Evolutionary conservation across 2,797 vertebrate species (phyloP).

Genomic region (Dallia pectoralis): DNA sequence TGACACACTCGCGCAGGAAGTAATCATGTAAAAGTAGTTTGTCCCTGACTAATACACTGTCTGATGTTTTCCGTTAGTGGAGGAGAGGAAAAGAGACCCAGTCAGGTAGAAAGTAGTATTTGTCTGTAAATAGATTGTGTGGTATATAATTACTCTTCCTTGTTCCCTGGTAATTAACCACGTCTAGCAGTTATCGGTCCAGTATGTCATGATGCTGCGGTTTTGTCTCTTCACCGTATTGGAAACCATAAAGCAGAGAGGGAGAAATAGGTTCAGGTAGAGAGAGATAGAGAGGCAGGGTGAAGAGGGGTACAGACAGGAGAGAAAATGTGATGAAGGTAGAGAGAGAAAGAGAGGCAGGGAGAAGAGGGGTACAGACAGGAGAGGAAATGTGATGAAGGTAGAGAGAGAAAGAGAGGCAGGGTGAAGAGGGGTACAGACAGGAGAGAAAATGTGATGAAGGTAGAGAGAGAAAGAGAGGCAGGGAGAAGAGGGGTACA

Average conservation of each 20-base stretch:
- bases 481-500: not conserved
- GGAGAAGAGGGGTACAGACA: not conserved
- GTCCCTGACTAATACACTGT: not conserved
- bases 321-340: not conserved
- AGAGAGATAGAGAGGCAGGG: not conserved
- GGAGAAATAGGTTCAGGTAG: not conserved
- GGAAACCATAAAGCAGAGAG: not conserved
- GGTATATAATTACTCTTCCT: conserved; percentile 28
- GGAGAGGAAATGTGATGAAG: not conserved
- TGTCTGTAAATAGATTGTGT: conserved; percentile 7
- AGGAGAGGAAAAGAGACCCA: not conserved
- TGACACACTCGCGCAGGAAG: not conserved
- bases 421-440: not conserved
- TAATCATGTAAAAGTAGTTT: conserved; percentile 9
- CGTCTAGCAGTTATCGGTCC: not conserved
- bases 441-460: too few species aligned
- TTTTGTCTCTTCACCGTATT: not conserved
- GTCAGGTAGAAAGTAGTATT: not conserved
- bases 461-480: not conserved
- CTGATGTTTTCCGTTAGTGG: not conserved
- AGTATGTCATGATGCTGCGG: not conserved
- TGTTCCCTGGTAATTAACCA: conserved; percentile 49
- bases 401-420: not conserved
- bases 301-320: too few species aligned
- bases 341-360: too few species aligned